Evolutionary conservation across 2,888 invertebrate genomes (phyloP), one percentile per base, ranked within the genome.

Genomic region (Xestia rhomboidea): DNA sequence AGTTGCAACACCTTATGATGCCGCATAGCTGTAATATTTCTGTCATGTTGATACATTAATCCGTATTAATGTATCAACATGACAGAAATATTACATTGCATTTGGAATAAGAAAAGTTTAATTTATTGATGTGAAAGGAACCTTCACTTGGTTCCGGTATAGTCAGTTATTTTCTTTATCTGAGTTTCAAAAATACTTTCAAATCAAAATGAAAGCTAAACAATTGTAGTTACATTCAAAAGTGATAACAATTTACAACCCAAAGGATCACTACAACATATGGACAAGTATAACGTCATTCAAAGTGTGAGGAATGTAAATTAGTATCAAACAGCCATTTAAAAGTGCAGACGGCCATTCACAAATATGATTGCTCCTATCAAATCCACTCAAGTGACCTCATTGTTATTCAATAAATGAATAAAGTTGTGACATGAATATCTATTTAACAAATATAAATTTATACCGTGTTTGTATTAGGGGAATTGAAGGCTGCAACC

Each of bases 321-420:
- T 38, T 66, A 66, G 68, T 68, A 64, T 54, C 76, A 79, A 85
- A 74, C 70, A 70, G 57, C 51, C 27, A 82, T 79, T 72, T 81
- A 83, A 81, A 74, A 78, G 71, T 80, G 68, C 76, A 73, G 60
- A 74, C 73, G 68, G n/a, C 54, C 74, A 76, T 77, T 84, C 77
- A 73, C 46, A 62, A 85, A 78, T 70, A 71, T 81, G 85, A 81
- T 84, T 66, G 84, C 64, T 77, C 51, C 73, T 76, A 86, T 86
- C 84, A 79, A 80, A 86, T 75, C 74, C 66, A 73, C 15, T 6
- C 67, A 67, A 76, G 73, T 85, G 72, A 81, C 81, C 81, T 79
- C 82, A 89, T 88, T 89, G 82, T 79, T 89, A 89, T 89, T 89
- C 88, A 88, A 82, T 82, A 69, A 76, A 63, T 79, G 88, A 80